Conservation (phyloP, 1,140 invertebrate species). For the Drosophila repletoides region DNA sequence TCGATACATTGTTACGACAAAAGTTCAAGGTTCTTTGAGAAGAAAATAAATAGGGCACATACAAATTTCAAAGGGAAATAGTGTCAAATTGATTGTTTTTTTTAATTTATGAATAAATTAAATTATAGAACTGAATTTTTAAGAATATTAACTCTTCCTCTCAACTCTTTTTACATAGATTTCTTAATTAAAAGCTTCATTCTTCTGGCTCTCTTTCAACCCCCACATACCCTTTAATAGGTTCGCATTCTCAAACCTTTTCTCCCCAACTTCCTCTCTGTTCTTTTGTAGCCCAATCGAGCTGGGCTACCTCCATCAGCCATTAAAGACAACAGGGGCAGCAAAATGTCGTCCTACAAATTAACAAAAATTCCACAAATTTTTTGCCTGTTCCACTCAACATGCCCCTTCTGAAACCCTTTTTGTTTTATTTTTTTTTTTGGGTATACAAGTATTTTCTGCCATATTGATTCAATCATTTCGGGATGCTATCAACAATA, state of each 20-base stretch:
- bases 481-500: slow-evolving; percentile 57
- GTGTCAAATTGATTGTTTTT: too few species aligned
- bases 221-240: background rate
- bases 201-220: too few species aligned
- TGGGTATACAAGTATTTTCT: slow-evolving; percentile 23
- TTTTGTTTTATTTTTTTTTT: slow-evolving; percentile 7
- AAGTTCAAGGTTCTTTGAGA: background rate
- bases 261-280: background rate
- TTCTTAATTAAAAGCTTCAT: too few species aligned
- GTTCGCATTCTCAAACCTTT: slow-evolving; percentile 7
- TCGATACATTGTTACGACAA: slow-evolving; percentile 1
- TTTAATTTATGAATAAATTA: too few species aligned
- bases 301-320: slow-evolving; percentile 23
- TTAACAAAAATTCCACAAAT: slow-evolving; percentile 78
- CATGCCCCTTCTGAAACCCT: slow-evolving; percentile 45
- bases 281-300: slow-evolving; percentile 10
- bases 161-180: background rate
- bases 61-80: too few species aligned
- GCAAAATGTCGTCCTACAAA: slow-evolving; percentile 74
- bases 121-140: too few species aligned
- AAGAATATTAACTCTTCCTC: too few species aligned
- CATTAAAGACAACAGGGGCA: slow-evolving; percentile 54
- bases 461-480: slow-evolving; percentile 69
- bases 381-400: slow-evolving; percentile 42
- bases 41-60: too few species aligned